Evolutionary conservation across 2,113 vertebrate genomes (phyloP), one percentile per base, ranked within the genome.

Genomic region (Coregonus clupeaformis): DNA sequence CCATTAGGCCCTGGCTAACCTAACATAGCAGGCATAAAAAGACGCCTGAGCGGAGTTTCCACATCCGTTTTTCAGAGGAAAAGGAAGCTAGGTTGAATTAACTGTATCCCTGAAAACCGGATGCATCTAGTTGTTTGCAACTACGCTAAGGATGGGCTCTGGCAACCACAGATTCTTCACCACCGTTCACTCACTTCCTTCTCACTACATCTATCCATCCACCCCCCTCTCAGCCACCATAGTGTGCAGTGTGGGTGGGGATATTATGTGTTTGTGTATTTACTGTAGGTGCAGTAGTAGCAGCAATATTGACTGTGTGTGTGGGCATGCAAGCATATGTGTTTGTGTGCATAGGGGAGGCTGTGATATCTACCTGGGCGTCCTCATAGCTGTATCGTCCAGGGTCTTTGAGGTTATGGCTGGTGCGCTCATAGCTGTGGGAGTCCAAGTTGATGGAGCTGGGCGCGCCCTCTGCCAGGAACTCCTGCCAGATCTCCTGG

Each of bases 381-480:
- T 98, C 97, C 90, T 98, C 97, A 11, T 95, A 98, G 47, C 96
- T 98, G 82, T 98, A 96, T 87, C 97, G 94, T 47, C 97, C 96
- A 5, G 97, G 95, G 80, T 98, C 97, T 87, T 95, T 96, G 87
- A 98, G 93, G 77, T 98, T 98, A 88, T 98, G 96, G 88, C 95
- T 98, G 86, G 97, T 98, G 85, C 93, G 95, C 87, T 98, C 97
- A 62, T 97, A 98, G 91, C 96, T 98, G 89, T 97, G 96, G 82
- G 97, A 98, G 89, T 98, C 97, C 91, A 98, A 89, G 88, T 98
- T 98, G 92, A 98, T 98, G 77, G 97, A 94, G 82, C 97, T 98
- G 66, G 95, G 95, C 22, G 97, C 96, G n/a, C 97, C 97, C 14
- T 97, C 96, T 27, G 97, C 96, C 77, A 98, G 90, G 84, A 98